A percentile compares a stretch with the other conserved stretches of the same genome.
Conservation (phyloP, 2,888 invertebrate genomes). For the Stomorhina lunata region DNA sequence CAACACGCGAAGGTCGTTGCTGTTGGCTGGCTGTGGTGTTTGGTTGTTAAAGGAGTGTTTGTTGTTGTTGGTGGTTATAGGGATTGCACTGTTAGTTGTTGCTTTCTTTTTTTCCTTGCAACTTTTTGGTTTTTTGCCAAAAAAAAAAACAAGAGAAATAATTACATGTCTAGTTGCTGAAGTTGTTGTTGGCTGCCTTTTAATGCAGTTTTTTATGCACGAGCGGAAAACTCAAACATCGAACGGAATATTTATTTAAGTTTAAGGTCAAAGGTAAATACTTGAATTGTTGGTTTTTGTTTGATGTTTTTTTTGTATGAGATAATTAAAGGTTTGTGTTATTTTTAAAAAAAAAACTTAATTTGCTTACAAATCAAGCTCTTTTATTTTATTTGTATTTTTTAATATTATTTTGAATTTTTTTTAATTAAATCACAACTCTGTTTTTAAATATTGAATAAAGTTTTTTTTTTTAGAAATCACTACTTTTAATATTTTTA, state of each 20-base stretch:
- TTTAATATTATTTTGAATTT: conserved; percentile 2
- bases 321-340: background rate
- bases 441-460: conserved; percentile 32
- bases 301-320: background rate
- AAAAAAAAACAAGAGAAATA: conserved; percentile 17
- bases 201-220: background rate
- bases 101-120: background rate
- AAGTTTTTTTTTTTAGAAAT: conserved; percentile 28
- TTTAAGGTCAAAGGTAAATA: conserved; percentile 54
- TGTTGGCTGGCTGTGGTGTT: background rate
- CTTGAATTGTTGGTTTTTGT: background rate
- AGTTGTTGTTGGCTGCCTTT: conserved; percentile 27
- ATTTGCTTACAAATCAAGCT: conserved; percentile 2
- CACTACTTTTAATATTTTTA: conserved; percentile 43
- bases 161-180: conserved; percentile 42
- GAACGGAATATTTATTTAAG: no score
- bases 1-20: conserved; percentile 61
- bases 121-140: conserved; percentile 59
- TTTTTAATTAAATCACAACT: conserved; percentile 53
- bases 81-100: conserved; percentile 6
- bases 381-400: background rate
- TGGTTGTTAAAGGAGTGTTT: background rate
- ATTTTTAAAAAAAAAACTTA: background rate
- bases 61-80: background rate
- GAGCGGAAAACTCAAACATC: background rate